phyloP scores from a whole-genome alignment of 1,140 invertebrate genomes.

The Cydia pomonella region DNA sequence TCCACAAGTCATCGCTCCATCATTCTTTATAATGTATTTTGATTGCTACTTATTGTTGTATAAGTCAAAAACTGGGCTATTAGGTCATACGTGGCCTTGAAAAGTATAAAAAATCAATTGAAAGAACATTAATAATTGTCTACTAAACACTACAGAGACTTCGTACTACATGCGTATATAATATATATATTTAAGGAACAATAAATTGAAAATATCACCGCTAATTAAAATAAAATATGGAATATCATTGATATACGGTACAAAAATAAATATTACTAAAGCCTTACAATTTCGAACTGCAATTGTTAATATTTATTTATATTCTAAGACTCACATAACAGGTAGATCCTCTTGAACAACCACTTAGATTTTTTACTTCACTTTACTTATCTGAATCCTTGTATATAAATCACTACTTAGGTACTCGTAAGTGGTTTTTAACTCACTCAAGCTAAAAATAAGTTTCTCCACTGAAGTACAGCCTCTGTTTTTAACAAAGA shows the following conservation, averaged over 20 bases:
- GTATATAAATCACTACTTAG: not conserved
- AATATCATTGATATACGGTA: too few relatives aligned
- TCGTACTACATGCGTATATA: too few relatives aligned
- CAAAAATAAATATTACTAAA: too few relatives aligned
- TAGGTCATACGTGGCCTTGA: not conserved
- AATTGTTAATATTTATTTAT: not conserved
- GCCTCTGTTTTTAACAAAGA: not conserved
- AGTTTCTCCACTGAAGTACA: not conserved
- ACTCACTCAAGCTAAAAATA: conserved; percentile 6
- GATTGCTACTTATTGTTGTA: not conserved
- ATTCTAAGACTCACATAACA: not conserved
- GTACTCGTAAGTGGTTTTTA: not conserved
- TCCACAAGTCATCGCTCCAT: not conserved
- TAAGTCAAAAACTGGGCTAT: not conserved
- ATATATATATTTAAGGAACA: too few relatives aligned
- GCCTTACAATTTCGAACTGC: not conserved
- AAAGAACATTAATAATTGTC: too few relatives aligned
- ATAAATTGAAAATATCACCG: too few relatives aligned
- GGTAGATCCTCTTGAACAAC: not conserved
- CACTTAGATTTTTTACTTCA: not conserved
- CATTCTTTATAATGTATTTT: not conserved
- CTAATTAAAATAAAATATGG: too few relatives aligned
- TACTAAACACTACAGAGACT: too few relatives aligned
- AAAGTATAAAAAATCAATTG: not conserved
- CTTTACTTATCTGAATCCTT: not conserved